Percentiles rank a stretch among this genome's conserved stretches.
Conservation (phyloP, 1,140 invertebrate genomes). For the Pogonus chalceus region DNA sequence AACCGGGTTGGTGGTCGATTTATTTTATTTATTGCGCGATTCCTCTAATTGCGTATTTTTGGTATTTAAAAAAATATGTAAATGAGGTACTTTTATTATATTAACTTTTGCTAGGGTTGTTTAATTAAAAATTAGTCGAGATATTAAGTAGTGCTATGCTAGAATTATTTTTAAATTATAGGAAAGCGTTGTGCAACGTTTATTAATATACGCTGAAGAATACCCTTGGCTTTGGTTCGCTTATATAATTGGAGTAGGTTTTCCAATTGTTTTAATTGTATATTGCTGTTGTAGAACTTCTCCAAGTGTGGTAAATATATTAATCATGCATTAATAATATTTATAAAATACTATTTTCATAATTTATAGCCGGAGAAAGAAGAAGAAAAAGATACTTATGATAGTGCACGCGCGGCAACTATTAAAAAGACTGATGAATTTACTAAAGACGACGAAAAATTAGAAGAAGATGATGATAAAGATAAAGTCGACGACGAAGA, state of each 20-base stretch:
- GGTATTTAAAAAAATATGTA: slow-evolving; percentile 52
- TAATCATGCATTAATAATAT: slow-evolving; percentile 36
- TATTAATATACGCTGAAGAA: slow-evolving; percentile 73
- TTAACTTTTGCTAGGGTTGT: too few relatives aligned
- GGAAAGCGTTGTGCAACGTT: slow-evolving; percentile 70
- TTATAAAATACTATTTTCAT: slow-evolving; percentile 15
- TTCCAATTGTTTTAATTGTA: slow-evolving; percentile 67
- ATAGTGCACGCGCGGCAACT: slow-evolving; percentile 28
- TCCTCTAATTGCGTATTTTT: slow-evolving; percentile 58
- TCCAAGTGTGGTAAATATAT: slow-evolving; percentile 30
- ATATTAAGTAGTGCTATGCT: slow-evolving; percentile 15
- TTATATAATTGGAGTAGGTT: slow-evolving; percentile 68
- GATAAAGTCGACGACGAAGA: slow-evolving; percentile 35
- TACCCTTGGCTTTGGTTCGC: slow-evolving; percentile 86
- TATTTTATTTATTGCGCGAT: slow-evolving; percentile 68
- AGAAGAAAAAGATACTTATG: slow-evolving; percentile 19
- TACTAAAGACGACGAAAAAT: slow-evolving; percentile 39
- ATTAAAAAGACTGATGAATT: slow-evolving; percentile 53
- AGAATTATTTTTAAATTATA: slow-evolving; percentile 38
- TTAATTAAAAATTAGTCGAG: slow-evolving; percentile 15
- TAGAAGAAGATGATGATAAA: slow-evolving; percentile 28
- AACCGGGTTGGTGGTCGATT: slow-evolving; percentile 64
- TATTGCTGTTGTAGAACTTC: slow-evolving; percentile 72
- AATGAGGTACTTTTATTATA: slow-evolving; percentile 48
- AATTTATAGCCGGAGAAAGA: slow-evolving; percentile 29